Base-by-base conservation (phyloP, 2,113 vertebrate genomes). In the Pachyramphus minor region DNA sequence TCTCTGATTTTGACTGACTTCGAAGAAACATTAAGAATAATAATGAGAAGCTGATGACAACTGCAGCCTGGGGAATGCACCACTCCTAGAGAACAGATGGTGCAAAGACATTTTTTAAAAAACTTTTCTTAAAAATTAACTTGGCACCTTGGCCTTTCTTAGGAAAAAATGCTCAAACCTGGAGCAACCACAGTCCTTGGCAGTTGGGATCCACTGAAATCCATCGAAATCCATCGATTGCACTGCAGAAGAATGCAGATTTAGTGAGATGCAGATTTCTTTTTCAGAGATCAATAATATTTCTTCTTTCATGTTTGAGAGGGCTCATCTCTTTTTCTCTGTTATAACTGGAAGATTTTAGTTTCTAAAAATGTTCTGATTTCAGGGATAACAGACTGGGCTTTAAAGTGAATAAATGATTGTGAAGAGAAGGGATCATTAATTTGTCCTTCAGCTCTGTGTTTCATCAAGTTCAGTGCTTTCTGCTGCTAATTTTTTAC, bases 31-130 rank as follows among this genome's bases (percentile, higher is more conserved):
- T 95, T 85, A 91, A 91, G 49, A 92, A 90, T 81, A 94, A 83
- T 89, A 92, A 96, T 73, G 81, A 93, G 91, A 84, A 97, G 87
- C 77, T 88, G 91, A 90, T 97, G 95, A 95, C 82, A 95, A 95
- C 78, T 4, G 73, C 1, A 49, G 74, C 59, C 42, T 23, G 15
- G 92, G 73, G 90, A 97, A 96, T 96, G 67, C 22, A 82, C 66
- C 67, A 25, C 35, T 96, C 89, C 88, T 87, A 91, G 77, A 86
- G 92, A 95, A 83, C 89, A 95, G 85, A 96, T 95, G 81, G 78
- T 23, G 74, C 45, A 77, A 94, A 87, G 47, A 37, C 28, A 39
- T 15, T 31, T 78, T 82, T 80, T 50, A 22, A 4, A 7, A 72
- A 91, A 50, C 18, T 21, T 71, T 62, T 35, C 55, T 8, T 1